A percentile compares a stretch with the other conserved stretches of the same genome.
Evolutionary conservation across 2,888 invertebrate species (phyloP).

Genomic region (Agrilus biguttatus): DNA sequence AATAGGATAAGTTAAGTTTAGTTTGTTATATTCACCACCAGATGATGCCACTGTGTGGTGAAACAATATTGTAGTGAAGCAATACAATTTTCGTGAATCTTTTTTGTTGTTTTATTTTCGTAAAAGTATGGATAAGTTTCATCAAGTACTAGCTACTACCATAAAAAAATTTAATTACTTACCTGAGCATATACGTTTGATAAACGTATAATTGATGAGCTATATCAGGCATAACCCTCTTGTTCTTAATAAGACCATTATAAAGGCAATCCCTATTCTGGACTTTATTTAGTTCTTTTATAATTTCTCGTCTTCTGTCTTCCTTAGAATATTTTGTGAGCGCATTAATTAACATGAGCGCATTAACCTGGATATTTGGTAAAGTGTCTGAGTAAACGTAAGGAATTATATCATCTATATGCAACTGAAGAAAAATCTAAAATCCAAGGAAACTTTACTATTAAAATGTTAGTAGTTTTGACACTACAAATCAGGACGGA

Average conservation of each 20-base stretch:
- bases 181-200: slow-evolving; percentile 26
- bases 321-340: slow-evolving; percentile 21
- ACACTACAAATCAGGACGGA: too few species aligned
- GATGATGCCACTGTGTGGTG: too few species aligned
- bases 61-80: too few species aligned
- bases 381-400: slow-evolving; percentile 16
- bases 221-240: slow-evolving; percentile 12
- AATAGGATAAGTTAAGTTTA: too few species aligned
- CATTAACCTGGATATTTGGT: slow-evolving; percentile 20
- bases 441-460: not conserved
- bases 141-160: too few species aligned
- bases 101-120: too few species aligned
- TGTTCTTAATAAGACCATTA: slow-evolving; percentile 12
- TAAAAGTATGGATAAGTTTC: too few species aligned
- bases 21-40: too few species aligned
- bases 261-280: slow-evolving; percentile 15
- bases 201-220: slow-evolving; percentile 25
- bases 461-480: too few species aligned
- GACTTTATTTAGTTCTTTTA: slow-evolving; percentile 21
- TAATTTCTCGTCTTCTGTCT: slow-evolving; percentile 18
- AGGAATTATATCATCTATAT: slow-evolving; percentile 14
- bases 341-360: slow-evolving; percentile 23
- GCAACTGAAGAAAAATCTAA: slow-evolving; percentile 8
- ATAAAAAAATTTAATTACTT: slow-evolving; percentile 4
- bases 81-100: too few species aligned